phyloP scores from a whole-genome alignment of 2,797 vertebrate species.

The Eulemur rubriventer region DNA sequence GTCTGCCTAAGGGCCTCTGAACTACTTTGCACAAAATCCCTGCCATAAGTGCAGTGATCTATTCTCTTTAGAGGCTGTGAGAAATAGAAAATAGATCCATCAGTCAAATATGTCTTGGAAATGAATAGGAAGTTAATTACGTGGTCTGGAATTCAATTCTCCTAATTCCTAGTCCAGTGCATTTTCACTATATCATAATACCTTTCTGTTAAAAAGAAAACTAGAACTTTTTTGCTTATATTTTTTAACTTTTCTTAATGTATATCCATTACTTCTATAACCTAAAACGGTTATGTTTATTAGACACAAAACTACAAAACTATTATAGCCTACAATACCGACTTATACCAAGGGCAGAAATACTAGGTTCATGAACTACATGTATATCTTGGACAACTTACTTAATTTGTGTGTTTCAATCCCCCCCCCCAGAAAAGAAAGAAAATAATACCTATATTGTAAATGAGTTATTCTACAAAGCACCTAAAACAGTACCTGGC shows the following conservation, averaged over 20 bases:
- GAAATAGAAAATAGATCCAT: neutral
- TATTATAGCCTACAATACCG: neutral
- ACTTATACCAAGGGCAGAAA: neutral
- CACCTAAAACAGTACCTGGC: neutral
- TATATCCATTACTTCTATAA: neutral
- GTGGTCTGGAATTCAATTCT: neutral
- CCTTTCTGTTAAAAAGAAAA: neutral
- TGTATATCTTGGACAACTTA: neutral
- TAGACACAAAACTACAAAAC: neutral
- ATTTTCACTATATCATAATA: neutral
- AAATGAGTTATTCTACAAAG: neutral
- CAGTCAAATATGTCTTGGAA: neutral
- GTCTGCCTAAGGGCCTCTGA: no score
- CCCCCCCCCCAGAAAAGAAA: neutral
- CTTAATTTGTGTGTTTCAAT: neutral
- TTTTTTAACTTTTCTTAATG: neutral
- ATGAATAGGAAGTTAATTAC: neutral
- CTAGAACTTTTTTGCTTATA: neutral
- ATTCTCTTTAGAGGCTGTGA: neutral
- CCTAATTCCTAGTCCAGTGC: neutral
- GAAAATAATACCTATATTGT: neutral
- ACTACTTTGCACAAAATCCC: conserved; percentile 52
- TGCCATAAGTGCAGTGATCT: conserved; percentile 45
- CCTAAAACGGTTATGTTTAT: neutral
- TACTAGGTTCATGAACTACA: neutral